Evolutionary conservation across 1,140 invertebrate genomes (phyloP), one percentile per base, ranked within the genome.

Genomic region (Drosophila serrata): DNA sequence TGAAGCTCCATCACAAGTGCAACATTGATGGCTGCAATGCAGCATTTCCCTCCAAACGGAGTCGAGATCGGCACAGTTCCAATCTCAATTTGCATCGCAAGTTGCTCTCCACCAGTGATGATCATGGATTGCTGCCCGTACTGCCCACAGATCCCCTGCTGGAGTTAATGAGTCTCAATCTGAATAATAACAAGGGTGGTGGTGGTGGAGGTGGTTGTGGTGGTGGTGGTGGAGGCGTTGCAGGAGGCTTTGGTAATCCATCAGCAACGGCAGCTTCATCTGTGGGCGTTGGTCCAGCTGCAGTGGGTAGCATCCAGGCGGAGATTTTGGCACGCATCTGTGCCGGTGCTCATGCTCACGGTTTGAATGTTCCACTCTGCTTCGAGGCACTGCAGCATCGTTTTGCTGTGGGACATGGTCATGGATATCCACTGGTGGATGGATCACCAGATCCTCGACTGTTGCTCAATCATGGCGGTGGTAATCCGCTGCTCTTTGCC

Each of bases 1-100:
- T 99, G 43, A 99, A 99, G 93, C 93, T 99, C 63, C 98, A 99
- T 96, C 98, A 99, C 93, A 97, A 97, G 86, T 99, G 98, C 93
- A 98, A 96, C 70, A 96, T 99, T 4, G 97, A 98, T 69, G 98
- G 98, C n/a, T 99, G 98, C 91, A 98, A 97, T 92, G 98, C 98
- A 0, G 96, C 97, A 0, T 99, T 99, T 91, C 97, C 97, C n/a
- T 99, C 98, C 1, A 99, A 98, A 92, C 93, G 98, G 51, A 98
- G 97, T 74, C 95, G 98, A 63, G 98, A 99, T 90, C 94, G 98
- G 4, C 98, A 99, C 92, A 98, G 97, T 81, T 95, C 97, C 1
- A 99, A 99, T 91, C 93, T 97, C 35, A 99, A 98, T 86, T 94
- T 99, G 15, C 98, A 99, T 88, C 94, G 97, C 60, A 98, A 98